Base-by-base conservation (phyloP, 1,140 invertebrate species). In the Macrotrachela quadricornifera region DNA sequence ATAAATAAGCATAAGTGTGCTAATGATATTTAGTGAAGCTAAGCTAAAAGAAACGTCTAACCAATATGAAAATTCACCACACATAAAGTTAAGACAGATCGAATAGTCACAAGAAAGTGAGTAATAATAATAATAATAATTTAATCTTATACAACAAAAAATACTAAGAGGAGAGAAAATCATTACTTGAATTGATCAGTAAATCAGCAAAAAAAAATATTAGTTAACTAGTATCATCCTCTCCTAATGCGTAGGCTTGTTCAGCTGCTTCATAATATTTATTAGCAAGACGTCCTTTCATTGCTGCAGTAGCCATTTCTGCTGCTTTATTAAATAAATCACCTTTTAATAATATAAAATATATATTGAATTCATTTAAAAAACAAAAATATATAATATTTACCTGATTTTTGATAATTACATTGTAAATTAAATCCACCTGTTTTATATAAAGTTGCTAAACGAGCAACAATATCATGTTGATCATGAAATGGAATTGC, bases 231-330 rank as follows among this genome's bases (percentile, higher is more conserved):
- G 21, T 30, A 4, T 30, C 21, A 30, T 2, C 8, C 8, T 30
- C 21, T 30, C 8, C 49, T 53, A 64, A 58, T 12, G 54, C 61
- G 46, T 57, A 67, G 10, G 63, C 63, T 58, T 74, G 69, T 60
- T 77, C 75, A n/a, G 75, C 72, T 48, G 70, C 57, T 57, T 66
- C 66, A 57, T 72, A 77, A 57, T 71, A 76, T 60, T 75, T 74
- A 58, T 67, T 73, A 14, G 75, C 74, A 41, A 76, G 60, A 46
- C 71, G 63, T 49, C 75, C 75, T 56, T 76, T 75, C 72, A 74
- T 75, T 12, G 68, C 66, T 49, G 63, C 66, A 61, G 71, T 76
- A 6, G 75, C 75, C 40, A 58, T 58, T 50, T 77, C 75, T 44
- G 75, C 75, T 38, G 75, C 75, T 53, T 67, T 61, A 50, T 61